phyloP scores from a whole-genome alignment of 2,113 vertebrate species.

The Pogonocichla stellata region DNA sequence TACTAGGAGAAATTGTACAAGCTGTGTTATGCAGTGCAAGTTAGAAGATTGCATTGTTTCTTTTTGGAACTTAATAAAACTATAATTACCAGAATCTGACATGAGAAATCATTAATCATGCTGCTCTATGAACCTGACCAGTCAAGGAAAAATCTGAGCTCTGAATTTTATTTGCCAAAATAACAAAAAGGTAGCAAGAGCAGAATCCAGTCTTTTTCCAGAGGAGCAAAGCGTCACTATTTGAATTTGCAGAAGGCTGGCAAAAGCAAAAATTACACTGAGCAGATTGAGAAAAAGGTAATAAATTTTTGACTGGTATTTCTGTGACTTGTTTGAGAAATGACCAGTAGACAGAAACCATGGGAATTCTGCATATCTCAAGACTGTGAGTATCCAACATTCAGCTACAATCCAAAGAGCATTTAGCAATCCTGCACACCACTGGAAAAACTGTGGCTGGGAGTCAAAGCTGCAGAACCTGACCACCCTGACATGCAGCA shows the following conservation, averaged over 20 bases:
- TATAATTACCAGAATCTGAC: conserved; percentile 3
- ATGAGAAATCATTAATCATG: not conserved
- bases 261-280: not conserved
- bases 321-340: not conserved
- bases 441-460: not conserved
- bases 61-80: conserved; percentile 20
- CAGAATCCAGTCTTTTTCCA: not conserved
- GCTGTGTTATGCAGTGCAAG: not conserved
- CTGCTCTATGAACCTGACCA: not conserved
- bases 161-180: conserved; percentile 14
- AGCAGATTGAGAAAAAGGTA: not conserved
- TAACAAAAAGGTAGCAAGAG: not conserved
- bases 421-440: not conserved
- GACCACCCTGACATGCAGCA: not conserved
- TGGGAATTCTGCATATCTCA: not conserved
- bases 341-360: not conserved
- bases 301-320: not conserved
- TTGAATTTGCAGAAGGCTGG: not conserved
- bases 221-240: not conserved
- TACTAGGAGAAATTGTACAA: not conserved
- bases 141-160: not conserved
- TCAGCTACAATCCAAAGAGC: not conserved
- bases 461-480: not conserved
- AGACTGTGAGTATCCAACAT: not conserved
- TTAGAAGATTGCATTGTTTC: not conserved